These are phyloP conservation scores for Rhinoderma darwinii DNA, from an alignment of 2,113 vertebrate species.

Conservation along the genomic window DNA sequence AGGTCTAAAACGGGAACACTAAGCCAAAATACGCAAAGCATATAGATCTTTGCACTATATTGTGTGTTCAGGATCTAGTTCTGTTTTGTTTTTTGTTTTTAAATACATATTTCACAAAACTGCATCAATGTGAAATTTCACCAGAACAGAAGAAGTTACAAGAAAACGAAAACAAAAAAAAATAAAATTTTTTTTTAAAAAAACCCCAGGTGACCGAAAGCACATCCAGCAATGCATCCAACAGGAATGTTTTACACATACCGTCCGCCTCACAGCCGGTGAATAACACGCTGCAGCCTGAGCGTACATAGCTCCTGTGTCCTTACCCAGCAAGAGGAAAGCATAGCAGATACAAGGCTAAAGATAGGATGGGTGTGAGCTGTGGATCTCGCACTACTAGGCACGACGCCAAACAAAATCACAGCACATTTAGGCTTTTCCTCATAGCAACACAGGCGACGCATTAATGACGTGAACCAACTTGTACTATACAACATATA, in stretches of 20 bases:
- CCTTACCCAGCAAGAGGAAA: constrained; percentile 6
- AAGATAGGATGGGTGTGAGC: constrained; percentile 46
- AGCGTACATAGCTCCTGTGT: background rate
- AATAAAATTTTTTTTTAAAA: too few species aligned
- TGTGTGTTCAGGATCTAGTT: too few species aligned
- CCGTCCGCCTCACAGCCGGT: background rate
- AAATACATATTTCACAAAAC: too few species aligned
- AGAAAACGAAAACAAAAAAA: too few species aligned
- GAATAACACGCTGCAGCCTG: background rate
- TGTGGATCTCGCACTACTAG: background rate
- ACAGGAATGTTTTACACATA: background rate
- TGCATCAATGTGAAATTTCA: too few species aligned
- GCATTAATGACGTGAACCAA: background rate
- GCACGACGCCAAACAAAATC: constrained; percentile 24
- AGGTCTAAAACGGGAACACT: too few species aligned
- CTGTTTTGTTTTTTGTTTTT: too few species aligned
- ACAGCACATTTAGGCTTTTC: constrained; percentile 1
- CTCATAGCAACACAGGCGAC: background rate
- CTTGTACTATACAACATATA: background rate
- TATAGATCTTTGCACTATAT: too few species aligned
- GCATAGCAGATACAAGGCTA: constrained; percentile 12
- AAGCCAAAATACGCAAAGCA: too few species aligned
- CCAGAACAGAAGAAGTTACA: too few species aligned
- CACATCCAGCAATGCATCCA: background rate
- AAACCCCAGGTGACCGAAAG: too few species aligned